Conservation (phyloP, 2,888 invertebrate species). For the Agrilus cyanescens region DNA sequence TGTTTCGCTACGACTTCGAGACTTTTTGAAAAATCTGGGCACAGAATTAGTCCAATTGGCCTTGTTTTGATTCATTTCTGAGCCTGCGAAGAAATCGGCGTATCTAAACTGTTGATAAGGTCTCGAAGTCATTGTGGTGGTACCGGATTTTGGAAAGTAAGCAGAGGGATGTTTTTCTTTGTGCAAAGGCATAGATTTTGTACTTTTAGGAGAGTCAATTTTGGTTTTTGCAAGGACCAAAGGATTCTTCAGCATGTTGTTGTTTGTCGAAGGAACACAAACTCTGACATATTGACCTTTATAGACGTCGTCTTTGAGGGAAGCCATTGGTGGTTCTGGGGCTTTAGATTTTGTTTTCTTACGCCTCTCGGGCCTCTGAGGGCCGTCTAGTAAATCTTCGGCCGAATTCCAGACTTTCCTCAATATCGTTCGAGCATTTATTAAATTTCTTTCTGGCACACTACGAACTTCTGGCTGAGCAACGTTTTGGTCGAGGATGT, state of each 20-base stretch:
- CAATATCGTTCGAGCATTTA: conserved; percentile 20
- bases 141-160: not conserved
- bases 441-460: conserved; percentile 17
- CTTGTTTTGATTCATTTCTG: conserved; percentile 5
- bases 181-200: conserved; percentile 2
- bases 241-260: conserved; percentile 8
- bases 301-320: conserved; percentile 24
- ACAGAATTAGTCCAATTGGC: conserved; percentile 30
- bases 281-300: conserved; percentile 36
- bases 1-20: conserved; percentile 27
- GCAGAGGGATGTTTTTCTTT: conserved; percentile 1
- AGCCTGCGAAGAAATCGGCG: conserved; percentile 9
- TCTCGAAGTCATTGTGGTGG: conserved; percentile 13
- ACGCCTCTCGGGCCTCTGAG: conserved; percentile 29
- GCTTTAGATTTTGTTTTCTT: conserved; percentile 27
- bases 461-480: conserved; percentile 5
- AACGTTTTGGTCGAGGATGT: conserved; percentile 20
- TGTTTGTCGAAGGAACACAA: conserved; percentile 25
- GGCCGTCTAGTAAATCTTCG: conserved; percentile 29
- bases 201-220: not conserved
- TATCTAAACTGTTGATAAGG: conserved; percentile 21
- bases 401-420: conserved; percentile 34
- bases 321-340: conserved; percentile 24
- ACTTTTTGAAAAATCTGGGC: conserved; percentile 27
- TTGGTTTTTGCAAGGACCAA: not conserved